Conservation (phyloP, 1,140 invertebrate genomes). For the Meteorus sp. region DNA sequence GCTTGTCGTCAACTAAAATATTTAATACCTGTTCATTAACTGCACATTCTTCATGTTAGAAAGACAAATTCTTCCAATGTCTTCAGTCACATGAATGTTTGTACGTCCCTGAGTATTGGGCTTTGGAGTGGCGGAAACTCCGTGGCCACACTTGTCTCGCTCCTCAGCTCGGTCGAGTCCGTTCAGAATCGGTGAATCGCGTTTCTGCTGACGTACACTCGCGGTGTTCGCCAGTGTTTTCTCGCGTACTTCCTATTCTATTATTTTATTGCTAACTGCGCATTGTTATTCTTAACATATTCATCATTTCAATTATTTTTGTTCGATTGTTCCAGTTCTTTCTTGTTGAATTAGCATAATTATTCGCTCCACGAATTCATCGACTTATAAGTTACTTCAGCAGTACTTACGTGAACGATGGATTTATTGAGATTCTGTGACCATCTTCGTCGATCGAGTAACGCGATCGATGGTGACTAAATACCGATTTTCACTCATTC, state of each 20-base stretch:
- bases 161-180: conserved; percentile 23
- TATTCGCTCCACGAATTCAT: too few relatives aligned
- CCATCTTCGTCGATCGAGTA: conserved; percentile 18
- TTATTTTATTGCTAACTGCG: not conserved
- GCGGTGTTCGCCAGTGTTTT: not conserved
- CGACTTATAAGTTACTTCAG: too few relatives aligned
- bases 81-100: not conserved
- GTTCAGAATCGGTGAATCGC: conserved; percentile 23
- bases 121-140: conserved; percentile 13
- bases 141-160: conserved; percentile 20
- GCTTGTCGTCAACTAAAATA: too few relatives aligned
- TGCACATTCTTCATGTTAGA: too few relatives aligned
- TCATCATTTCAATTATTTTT: not conserved
- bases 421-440: conserved; percentile 2
- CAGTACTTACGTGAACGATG: conserved; percentile 14
- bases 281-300: not conserved
- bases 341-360: conserved; percentile 8
- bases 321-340: conserved; percentile 9
- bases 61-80: not conserved
- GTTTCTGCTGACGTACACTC: conserved; percentile 26
- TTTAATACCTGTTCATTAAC: too few relatives aligned
- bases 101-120: conserved; percentile 18
- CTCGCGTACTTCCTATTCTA: conserved; percentile 1
- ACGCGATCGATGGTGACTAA: conserved; percentile 23
- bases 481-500: too few relatives aligned